These are phyloP conservation scores for Anas platyrhynchos DNA, from an alignment of 2,113 vertebrate genomes.

Conservation along the genomic window DNA sequence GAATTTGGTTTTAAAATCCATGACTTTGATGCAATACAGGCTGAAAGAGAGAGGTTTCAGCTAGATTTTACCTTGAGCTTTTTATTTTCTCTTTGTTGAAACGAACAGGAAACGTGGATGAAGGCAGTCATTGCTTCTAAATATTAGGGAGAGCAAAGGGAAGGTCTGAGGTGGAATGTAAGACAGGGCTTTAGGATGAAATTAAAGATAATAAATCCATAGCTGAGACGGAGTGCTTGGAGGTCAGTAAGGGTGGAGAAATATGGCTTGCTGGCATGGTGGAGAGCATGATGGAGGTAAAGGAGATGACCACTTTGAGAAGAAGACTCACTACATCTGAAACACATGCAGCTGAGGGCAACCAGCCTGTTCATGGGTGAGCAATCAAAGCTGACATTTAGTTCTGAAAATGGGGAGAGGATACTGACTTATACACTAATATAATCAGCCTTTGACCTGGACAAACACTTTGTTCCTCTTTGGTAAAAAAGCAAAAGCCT, in stretches of 20 bases:
- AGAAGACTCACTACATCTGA: neutral
- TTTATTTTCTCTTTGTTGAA: neutral
- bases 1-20: slow-evolving; percentile 9
- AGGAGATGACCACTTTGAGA: neutral
- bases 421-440: neutral
- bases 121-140: neutral
- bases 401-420: neutral
- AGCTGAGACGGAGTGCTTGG: neutral
- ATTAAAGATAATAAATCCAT: neutral
- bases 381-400: neutral
- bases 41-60: neutral
- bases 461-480: neutral
- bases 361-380: neutral
- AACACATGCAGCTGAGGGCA: neutral
- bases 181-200: neutral
- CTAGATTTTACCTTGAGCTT: neutral
- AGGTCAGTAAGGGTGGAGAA: neutral
- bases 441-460: neutral
- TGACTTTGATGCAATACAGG: neutral
- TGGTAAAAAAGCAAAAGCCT: too few species aligned
- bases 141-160: neutral
- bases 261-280: neutral
- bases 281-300: neutral
- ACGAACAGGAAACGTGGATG: neutral
- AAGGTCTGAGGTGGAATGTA: fast-evolving